Percentiles rank a stretch among this genome's conserved stretches.
Conservation (phyloP, 1,140 invertebrate species). For the Maniola jurtina region DNA sequence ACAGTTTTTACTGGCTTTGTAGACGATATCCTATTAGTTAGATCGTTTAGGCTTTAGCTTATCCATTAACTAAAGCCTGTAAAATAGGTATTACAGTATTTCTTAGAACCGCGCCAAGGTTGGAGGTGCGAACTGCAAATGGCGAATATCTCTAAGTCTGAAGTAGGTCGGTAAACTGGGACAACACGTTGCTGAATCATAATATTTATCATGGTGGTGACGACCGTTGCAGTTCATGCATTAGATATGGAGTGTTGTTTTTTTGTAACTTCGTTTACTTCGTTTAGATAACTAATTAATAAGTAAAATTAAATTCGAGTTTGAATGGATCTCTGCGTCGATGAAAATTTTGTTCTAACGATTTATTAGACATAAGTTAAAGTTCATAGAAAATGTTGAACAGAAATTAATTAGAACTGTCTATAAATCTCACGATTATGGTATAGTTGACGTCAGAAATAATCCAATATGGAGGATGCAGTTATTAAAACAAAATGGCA, state of each 20-base stretch:
- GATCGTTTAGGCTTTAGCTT: constrained; percentile 26
- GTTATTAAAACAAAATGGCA: background rate
- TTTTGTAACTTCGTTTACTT: too few relatives aligned
- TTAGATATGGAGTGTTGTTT: too few relatives aligned
- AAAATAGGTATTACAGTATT: constrained; percentile 34
- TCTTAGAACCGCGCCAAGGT: constrained; percentile 50
- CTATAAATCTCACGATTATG: background rate
- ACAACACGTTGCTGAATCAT: constrained; percentile 47
- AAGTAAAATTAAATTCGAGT: too few relatives aligned
- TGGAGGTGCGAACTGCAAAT: constrained; percentile 49
- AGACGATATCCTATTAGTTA: constrained; percentile 12
- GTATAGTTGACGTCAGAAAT: background rate
- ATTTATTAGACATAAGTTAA: background rate
- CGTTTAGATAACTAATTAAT: too few relatives aligned
- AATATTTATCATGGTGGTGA: constrained; percentile 4
- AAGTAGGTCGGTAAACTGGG: constrained; percentile 53
- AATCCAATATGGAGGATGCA: constrained; percentile 2
- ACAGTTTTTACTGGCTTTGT: background rate
- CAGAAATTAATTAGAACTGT: background rate
- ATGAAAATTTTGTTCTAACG: background rate
- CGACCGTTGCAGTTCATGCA: too few relatives aligned
- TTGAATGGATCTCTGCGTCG: too few relatives aligned
- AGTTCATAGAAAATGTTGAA: background rate
- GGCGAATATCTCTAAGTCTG: constrained; percentile 26
- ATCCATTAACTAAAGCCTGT: constrained; percentile 27